These are phyloP conservation scores for Limnephilus rhombicus DNA, from an alignment of 2,888 invertebrate genomes.

Conservation along the genomic window DNA sequence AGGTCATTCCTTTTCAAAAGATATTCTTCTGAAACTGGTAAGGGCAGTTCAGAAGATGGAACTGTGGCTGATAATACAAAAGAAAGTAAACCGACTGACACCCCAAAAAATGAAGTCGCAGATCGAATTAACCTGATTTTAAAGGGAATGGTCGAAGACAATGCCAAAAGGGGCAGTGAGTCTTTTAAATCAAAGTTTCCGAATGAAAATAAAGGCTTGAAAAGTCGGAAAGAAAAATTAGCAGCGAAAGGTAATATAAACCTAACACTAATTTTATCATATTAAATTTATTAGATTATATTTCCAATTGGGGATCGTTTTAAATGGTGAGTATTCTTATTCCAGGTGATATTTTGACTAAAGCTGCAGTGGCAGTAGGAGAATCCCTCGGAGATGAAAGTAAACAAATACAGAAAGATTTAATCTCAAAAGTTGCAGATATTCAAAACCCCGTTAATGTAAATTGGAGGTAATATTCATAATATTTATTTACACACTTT, in stretches of 20 bases:
- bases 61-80: conserved; percentile 24
- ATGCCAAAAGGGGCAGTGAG: conserved; percentile 70
- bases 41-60: conserved; percentile 36
- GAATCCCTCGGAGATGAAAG: conserved; percentile 81
- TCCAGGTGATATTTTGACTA: conserved; percentile 74
- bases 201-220: conserved; percentile 62
- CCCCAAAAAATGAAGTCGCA: conserved; percentile 34
- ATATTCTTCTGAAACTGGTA: conserved; percentile 44
- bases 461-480: conserved; percentile 63
- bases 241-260: conserved; percentile 70
- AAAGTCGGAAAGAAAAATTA: conserved; percentile 69
- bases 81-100: conserved; percentile 11
- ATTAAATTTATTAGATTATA: background rate
- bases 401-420: conserved; percentile 73
- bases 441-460: conserved; percentile 55
- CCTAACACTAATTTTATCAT: background rate
- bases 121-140: conserved; percentile 73
- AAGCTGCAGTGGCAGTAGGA: conserved; percentile 87
- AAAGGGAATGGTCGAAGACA: conserved; percentile 73
- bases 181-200: conserved; percentile 46
- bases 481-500: conserved; percentile 61
- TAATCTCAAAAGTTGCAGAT: conserved; percentile 82
- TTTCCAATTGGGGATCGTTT: background rate
- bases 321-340: background rate
- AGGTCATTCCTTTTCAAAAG: conserved; percentile 25